phyloP scores from a whole-genome alignment of 2,113 vertebrate genomes.

The Amphilophus citrinellus region DNA sequence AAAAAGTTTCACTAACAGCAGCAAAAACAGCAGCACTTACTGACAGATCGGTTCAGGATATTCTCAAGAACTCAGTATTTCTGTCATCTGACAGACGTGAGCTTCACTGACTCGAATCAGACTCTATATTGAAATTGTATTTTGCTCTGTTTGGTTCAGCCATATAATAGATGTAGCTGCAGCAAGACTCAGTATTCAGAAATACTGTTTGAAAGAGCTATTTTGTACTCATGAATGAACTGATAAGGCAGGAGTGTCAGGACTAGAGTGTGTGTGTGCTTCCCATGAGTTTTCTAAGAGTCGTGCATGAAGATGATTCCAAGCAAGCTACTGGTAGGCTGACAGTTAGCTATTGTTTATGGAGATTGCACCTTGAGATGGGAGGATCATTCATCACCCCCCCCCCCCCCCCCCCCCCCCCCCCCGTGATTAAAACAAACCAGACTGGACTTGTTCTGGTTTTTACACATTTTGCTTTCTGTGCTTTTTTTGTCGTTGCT shows the following conservation, averaged over 20 bases:
- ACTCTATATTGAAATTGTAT: not conserved
- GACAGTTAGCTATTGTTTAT: constrained; percentile 45
- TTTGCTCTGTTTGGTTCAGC: not conserved
- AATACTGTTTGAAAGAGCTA: not conserved
- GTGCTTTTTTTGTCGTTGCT: not conserved
- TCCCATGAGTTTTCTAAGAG: constrained; percentile 5
- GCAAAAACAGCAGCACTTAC: not conserved
- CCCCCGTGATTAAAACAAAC: constrained; percentile 49
- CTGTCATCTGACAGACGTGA: not conserved
- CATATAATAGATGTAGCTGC: not conserved
- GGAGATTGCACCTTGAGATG: constrained; percentile 51
- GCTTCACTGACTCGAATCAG: not conserved
- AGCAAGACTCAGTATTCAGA: not conserved
- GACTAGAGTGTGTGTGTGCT: not conserved
- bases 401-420: not conserved
- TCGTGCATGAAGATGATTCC: not conserved
- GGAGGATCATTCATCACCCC: constrained; percentile 42
- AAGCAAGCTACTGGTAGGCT: constrained; percentile 26
- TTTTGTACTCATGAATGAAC: not conserved
- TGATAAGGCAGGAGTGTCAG: not conserved
- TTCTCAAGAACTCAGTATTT: not conserved
- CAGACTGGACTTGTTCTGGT: constrained; percentile 33
- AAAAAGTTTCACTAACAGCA: not conserved
- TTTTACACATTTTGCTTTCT: constrained; percentile 41
- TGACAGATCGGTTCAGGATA: not conserved